A percentile compares a stretch with the other conserved stretches of the same genome.
Conservation (phyloP, 2,888 invertebrate genomes). For the Liposcelis brunnea region DNA sequence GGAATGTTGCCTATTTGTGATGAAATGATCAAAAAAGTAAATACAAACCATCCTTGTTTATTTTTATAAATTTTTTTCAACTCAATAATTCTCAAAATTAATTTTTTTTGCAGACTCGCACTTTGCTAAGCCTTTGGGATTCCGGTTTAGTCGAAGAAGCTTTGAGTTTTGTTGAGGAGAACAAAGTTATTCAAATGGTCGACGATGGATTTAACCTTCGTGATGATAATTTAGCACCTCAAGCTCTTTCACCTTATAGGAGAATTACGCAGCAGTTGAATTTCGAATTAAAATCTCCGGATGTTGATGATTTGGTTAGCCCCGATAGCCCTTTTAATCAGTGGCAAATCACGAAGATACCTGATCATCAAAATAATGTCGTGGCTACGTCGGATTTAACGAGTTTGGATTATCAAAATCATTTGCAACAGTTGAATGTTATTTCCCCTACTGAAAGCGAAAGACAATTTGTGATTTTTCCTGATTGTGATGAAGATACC, state of each 20-base stretch:
- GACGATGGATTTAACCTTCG: constrained; percentile 9
- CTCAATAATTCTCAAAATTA: background rate
- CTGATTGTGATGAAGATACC: constrained; percentile 33
- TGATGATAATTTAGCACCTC: background rate
- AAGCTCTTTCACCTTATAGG: constrained; percentile 20
- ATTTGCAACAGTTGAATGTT: constrained; percentile 2
- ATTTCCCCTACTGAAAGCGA: constrained; percentile 18
- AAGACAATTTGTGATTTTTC: constrained; percentile 37
- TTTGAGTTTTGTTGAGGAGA: constrained; percentile 62
- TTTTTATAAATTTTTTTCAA: background rate
- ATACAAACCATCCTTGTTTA: constrained; percentile 1
- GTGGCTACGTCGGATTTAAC: constrained; percentile 15
- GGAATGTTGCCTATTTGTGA: constrained; percentile 61
- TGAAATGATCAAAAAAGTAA: constrained; percentile 51
- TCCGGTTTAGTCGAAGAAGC: constrained; percentile 73
- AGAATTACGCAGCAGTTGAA: constrained; percentile 61
- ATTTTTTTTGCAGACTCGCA: constrained; percentile 36
- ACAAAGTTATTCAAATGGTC: constrained; percentile 32
- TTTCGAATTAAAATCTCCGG: constrained; percentile 52
- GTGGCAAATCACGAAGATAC: constrained; percentile 37
- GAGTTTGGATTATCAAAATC: constrained; percentile 1
- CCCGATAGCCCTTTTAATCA: constrained; percentile 39
- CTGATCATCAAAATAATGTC: constrained; percentile 37
- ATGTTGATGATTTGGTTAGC: constrained; percentile 52
- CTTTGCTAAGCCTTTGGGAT: constrained; percentile 69